Conservation (phyloP, 2,113 vertebrate species). For the Rattus rattus region DNA sequence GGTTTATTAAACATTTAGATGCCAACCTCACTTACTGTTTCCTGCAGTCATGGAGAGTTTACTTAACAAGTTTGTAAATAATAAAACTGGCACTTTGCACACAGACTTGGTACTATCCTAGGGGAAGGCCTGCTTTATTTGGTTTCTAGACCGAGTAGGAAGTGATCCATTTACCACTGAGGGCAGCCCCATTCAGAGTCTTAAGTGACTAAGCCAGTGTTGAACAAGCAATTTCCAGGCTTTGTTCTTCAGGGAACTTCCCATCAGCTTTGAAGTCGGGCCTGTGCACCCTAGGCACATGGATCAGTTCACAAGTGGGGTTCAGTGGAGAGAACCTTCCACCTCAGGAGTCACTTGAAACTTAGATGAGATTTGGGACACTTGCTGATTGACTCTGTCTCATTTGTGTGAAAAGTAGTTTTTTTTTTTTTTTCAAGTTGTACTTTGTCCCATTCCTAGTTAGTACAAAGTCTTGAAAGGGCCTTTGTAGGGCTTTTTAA, state of each 20-base stretch:
- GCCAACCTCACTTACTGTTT: conserved; percentile 71
- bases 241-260: conserved; percentile 30
- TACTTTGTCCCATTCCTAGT: neutral
- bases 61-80: conserved; percentile 84
- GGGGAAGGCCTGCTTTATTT: conserved; percentile 36
- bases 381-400: neutral
- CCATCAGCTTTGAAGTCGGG: neutral
- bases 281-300: neutral
- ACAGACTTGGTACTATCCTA: conserved; percentile 61
- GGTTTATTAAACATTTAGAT: neutral
- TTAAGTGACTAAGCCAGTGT: neutral
- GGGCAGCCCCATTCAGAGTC: neutral
- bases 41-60: conserved; percentile 80
- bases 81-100: conserved; percentile 86
- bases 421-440: too few species aligned
- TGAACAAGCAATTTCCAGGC: neutral
- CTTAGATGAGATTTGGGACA: neutral
- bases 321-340: neutral
- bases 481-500: neutral
- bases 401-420: neutral
- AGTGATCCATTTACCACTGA: neutral
- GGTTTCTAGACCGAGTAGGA: neutral
- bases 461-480: neutral
- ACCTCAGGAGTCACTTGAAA: neutral
- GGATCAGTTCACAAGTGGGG: too few species aligned